Evolutionary conservation across 1,140 invertebrate species (phyloP).

Genomic region (Eriosoma lanigerum): DNA sequence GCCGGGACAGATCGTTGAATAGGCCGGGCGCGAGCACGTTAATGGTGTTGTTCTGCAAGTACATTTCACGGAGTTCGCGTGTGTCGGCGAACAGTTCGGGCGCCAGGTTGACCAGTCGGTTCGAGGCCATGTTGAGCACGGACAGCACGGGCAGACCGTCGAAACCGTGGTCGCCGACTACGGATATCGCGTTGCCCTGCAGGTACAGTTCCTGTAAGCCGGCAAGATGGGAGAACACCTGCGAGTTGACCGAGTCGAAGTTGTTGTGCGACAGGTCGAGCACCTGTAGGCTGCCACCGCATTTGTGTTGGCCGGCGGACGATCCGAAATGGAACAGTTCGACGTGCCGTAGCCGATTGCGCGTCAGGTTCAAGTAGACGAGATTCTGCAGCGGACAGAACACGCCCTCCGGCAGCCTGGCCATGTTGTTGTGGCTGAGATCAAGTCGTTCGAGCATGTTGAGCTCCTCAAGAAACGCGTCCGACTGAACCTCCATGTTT

Average conservation of each 20-base stretch:
- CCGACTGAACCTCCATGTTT: conserved; percentile 74
- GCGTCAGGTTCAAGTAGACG: conserved; percentile 76
- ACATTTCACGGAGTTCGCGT: conserved; percentile 77
- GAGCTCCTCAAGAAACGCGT: conserved; percentile 74
- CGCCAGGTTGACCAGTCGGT: conserved; percentile 77
- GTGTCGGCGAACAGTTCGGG: conserved; percentile 80
- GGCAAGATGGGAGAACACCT: conserved; percentile 71
- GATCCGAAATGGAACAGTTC: conserved; percentile 73
- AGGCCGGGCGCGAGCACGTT: conserved; percentile 81
- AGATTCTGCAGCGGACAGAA: conserved; percentile 78
- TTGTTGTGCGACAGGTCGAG: conserved; percentile 82
- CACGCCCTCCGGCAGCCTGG: conserved; percentile 77
- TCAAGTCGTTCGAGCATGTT: conserved; percentile 76
- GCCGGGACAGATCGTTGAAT: conserved; percentile 77
- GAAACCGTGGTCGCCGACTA: conserved; percentile 78
- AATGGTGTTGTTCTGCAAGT: conserved; percentile 83
- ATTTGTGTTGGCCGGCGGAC: conserved; percentile 65
- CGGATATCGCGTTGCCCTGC: conserved; percentile 70
- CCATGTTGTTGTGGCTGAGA: conserved; percentile 85
- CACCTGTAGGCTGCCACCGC: conserved; percentile 70
- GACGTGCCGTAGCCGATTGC: conserved; percentile 78
- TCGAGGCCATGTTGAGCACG: conserved; percentile 77
- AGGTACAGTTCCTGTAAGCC: conserved; percentile 68
- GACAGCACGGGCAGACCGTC: conserved; percentile 76
- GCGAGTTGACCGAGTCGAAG: conserved; percentile 75